Evolutionary conservation across 2,797 vertebrate genomes (phyloP).

Genomic region (Paguma larvata): DNA sequence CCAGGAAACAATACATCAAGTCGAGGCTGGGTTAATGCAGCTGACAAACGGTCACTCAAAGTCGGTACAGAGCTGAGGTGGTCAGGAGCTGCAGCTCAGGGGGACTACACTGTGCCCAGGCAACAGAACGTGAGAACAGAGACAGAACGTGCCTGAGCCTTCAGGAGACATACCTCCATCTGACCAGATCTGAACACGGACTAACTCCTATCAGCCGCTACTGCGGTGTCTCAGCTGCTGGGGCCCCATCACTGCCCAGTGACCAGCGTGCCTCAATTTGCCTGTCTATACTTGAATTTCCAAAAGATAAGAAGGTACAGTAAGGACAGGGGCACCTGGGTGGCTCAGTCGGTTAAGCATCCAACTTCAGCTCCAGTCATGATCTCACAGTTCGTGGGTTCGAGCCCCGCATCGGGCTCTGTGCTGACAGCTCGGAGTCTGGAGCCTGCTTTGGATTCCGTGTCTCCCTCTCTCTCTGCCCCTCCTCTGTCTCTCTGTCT

Average conservation of each 20-base stretch:
- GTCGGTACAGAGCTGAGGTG: background rate
- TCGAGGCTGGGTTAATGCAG: background rate
- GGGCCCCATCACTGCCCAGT: background rate
- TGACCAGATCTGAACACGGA: rapidly evolving
- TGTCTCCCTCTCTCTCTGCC: too few relatives aligned
- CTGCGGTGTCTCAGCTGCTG: background rate
- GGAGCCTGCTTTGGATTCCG: too few relatives aligned
- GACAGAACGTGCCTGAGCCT: rapidly evolving
- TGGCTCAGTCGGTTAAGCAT: too few relatives aligned
- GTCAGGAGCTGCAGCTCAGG: background rate
- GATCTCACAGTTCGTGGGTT: too few relatives aligned
- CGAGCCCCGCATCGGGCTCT: too few relatives aligned
- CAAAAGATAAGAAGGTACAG: background rate
- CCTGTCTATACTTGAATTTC: background rate
- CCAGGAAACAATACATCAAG: background rate
- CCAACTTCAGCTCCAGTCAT: too few relatives aligned
- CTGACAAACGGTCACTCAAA: background rate
- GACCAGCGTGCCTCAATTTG: background rate
- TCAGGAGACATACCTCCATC: background rate
- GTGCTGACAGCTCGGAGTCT: too few relatives aligned
- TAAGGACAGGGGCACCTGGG: background rate
- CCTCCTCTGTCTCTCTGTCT: too few relatives aligned
- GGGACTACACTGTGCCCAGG: rapidly evolving
- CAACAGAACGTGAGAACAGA: background rate
- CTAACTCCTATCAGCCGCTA: background rate